Evolutionary conservation across 2,888 invertebrate genomes (phyloP).

Genomic region (Ectropis crepuscularia): DNA sequence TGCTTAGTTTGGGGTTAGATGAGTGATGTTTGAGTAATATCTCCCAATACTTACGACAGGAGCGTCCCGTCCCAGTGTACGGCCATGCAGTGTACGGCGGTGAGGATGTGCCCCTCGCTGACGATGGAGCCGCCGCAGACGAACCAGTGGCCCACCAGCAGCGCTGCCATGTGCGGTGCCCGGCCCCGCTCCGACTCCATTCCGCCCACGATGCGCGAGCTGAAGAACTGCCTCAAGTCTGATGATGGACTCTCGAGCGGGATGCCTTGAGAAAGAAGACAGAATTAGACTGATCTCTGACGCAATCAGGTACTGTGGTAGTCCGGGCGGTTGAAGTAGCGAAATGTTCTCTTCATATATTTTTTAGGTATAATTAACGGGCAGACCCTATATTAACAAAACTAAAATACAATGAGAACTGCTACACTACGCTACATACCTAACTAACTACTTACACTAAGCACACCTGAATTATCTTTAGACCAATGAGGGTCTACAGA

Average conservation of each 20-base stretch:
- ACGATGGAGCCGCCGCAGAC: constrained; percentile 49
- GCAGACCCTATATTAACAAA: no score
- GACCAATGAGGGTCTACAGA: no score
- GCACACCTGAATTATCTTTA: no score
- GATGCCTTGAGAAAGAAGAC: constrained; percentile 26
- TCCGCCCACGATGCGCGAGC: constrained; percentile 52
- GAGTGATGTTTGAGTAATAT: no score
- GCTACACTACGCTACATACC: no score
- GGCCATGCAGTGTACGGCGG: constrained; percentile 59
- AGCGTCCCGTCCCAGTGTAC: constrained; percentile 38
- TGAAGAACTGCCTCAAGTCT: constrained; percentile 28
- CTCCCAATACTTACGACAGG: constrained; percentile 34
- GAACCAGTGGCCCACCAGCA: constrained; percentile 45
- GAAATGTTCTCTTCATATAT: no score
- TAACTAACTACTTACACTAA: no score
- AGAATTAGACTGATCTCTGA: neutral
- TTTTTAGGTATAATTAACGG: no score
- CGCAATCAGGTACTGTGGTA: neutral
- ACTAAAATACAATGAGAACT: no score
- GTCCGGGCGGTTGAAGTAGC: neutral
- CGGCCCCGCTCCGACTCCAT: constrained; percentile 43
- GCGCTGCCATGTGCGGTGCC: constrained; percentile 52
- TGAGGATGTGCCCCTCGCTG: constrained; percentile 41
- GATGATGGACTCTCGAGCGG: constrained; percentile 28
- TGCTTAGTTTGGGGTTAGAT: no score